Percentiles rank a stretch among this genome's conserved stretches.
phyloP scores from a whole-genome alignment of 2,888 invertebrate species.

The Eulithis testata region DNA sequence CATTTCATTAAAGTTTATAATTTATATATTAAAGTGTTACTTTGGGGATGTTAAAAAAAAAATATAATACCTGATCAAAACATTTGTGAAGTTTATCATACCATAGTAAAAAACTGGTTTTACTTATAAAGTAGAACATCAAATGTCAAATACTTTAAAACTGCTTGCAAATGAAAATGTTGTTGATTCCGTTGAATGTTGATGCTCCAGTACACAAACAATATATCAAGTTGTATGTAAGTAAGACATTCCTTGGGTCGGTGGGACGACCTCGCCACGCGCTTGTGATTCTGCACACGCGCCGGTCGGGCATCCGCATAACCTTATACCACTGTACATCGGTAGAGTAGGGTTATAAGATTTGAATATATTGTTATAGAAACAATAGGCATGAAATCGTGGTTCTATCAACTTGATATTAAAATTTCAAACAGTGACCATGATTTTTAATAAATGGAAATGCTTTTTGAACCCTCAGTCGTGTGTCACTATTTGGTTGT shows the following conservation, averaged over 20 bases:
- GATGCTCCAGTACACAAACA: conserved; percentile 22
- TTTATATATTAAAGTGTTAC: no score
- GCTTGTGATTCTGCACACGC: conserved; percentile 70
- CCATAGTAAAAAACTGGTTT: not conserved
- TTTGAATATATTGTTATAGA: conserved; percentile 3
- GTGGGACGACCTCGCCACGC: conserved; percentile 68
- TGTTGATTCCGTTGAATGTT: conserved; percentile 20
- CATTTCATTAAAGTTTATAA: no score
- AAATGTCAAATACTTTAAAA: not conserved
- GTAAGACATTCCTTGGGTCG: conserved; percentile 62
- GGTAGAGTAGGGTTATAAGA: not conserved
- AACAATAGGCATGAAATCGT: not conserved
- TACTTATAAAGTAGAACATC: not conserved
- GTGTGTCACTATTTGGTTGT: no score
- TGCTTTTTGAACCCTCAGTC: no score
- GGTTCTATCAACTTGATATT: no score
- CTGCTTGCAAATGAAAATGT: conserved; percentile 2
- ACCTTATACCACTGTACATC: conserved; percentile 58
- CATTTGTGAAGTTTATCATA: no score
- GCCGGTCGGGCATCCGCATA: conserved; percentile 73
- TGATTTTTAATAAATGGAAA: no score
- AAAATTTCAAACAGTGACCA: no score
- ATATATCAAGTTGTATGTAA: conserved; percentile 36
- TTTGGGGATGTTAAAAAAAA: no score
- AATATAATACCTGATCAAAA: no score